phyloP scores from a whole-genome alignment of 2,113 vertebrate species.

The Sorex araneus region DNA sequence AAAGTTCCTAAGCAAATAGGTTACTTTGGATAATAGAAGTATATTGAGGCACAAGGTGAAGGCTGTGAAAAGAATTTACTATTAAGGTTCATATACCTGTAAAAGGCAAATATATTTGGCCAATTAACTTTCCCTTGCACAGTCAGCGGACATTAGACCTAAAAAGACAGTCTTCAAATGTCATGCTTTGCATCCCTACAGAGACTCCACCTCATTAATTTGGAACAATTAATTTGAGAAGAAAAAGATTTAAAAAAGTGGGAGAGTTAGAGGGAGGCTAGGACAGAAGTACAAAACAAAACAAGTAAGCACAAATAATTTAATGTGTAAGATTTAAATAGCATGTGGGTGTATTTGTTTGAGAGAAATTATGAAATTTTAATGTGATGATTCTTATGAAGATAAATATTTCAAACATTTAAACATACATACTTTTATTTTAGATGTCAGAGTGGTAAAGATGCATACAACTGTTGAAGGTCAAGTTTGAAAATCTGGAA shows the following conservation, averaged over 20 bases:
- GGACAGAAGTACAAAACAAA: neutral
- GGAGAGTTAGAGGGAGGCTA: neutral
- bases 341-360: neutral
- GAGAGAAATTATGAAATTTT: neutral
- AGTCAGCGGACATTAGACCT: neutral
- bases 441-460: neutral
- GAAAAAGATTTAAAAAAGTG: neutral
- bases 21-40: neutral
- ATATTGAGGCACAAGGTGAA: neutral
- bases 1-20: conserved; percentile 30
- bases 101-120: neutral
- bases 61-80: neutral
- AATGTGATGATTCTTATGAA: neutral
- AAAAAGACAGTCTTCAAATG: neutral
- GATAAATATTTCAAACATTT: neutral
- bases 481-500: conserved; percentile 40
- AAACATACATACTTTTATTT: neutral
- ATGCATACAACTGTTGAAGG: conserved; percentile 27
- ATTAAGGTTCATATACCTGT: neutral
- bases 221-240: neutral
- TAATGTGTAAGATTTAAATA: neutral
- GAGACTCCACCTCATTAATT: neutral
- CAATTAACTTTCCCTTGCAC: neutral
- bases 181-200: neutral
- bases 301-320: neutral